Conservation (phyloP, 2,888 invertebrate genomes). For the Rotaria macrura region DNA sequence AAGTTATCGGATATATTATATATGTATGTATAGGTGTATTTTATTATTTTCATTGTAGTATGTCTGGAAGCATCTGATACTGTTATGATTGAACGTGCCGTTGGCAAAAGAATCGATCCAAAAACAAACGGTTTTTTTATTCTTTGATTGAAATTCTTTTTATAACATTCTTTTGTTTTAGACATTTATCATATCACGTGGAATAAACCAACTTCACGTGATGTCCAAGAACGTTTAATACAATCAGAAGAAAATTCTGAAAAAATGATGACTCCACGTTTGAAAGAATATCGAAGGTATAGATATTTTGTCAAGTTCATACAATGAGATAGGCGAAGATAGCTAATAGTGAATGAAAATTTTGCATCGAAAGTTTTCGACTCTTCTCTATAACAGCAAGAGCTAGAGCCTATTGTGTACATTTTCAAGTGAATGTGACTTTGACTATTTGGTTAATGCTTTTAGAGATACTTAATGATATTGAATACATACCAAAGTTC, state of each 20-base stretch:
- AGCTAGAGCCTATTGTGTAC: too few relatives aligned
- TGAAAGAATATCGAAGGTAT: constrained; percentile 42
- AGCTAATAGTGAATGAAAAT: too few relatives aligned
- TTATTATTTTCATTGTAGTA: constrained; percentile 33
- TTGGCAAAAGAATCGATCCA: constrained; percentile 47
- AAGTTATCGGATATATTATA: too few relatives aligned
- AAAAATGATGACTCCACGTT: constrained; percentile 42
- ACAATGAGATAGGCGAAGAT: too few relatives aligned
- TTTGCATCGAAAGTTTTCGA: too few relatives aligned
- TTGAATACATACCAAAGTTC: too few relatives aligned
- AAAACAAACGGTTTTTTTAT: constrained; percentile 42
- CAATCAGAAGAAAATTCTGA: constrained; percentile 42
- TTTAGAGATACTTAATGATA: too few relatives aligned
- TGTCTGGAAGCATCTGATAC: constrained; percentile 47
- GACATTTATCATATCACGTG: constrained; percentile 49
- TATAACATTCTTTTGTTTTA: constrained; percentile 33
- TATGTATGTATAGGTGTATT: too few relatives aligned
- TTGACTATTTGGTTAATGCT: too few relatives aligned
- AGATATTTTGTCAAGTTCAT: too few relatives aligned
- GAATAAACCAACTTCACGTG: constrained; percentile 44
- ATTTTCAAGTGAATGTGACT: too few relatives aligned
- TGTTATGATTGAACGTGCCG: constrained; percentile 47
- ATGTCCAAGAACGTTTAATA: constrained; percentile 42
- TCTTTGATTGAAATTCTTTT: not conserved
- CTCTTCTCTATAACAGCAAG: too few relatives aligned